Conservation (phyloP, 2,113 vertebrate genomes). For the Anhinga anhinga region DNA sequence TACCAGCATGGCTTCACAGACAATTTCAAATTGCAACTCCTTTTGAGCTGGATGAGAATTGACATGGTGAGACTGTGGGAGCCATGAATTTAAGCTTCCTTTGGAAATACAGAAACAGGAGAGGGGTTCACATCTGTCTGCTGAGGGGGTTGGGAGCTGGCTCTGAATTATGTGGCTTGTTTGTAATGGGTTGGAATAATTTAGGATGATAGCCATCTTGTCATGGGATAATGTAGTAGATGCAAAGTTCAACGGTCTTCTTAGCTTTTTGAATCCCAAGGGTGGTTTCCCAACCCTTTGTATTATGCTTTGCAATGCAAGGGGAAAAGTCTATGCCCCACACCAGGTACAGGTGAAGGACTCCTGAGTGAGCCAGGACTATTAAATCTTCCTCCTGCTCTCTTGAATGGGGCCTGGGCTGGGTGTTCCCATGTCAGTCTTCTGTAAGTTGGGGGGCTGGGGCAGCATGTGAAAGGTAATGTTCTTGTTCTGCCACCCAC, state of each 20-base stretch:
- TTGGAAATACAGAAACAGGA: not conserved
- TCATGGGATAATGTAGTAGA: not conserved
- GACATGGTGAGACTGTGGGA: not conserved
- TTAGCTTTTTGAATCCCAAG: not conserved
- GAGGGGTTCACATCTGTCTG: not conserved
- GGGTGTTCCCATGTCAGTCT: not conserved
- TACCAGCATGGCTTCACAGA: not conserved
- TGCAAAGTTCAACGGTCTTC: not conserved
- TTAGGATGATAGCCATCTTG: not conserved
- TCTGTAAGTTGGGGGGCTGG: not conserved
- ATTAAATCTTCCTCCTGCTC: not conserved
- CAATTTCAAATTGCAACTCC: not conserved
- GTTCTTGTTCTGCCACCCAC: not conserved
- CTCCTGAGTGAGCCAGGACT: not conserved
- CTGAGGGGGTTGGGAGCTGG: not conserved
- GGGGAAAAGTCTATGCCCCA: not conserved
- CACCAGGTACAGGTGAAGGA: not conserved
- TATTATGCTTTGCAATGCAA: not conserved
- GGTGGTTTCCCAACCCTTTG: not conserved
- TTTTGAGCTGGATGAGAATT: not conserved
- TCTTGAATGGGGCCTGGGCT: not conserved
- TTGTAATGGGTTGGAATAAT: not conserved
- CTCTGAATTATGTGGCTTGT: not conserved
- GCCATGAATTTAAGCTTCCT: not conserved
- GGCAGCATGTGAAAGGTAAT: not conserved